Percentiles rank a stretch among this genome's conserved stretches.
These are phyloP conservation scores for Hyperoodon ampullatus DNA, from an alignment of 2,113 vertebrate genomes.

Conservation along the genomic window DNA sequence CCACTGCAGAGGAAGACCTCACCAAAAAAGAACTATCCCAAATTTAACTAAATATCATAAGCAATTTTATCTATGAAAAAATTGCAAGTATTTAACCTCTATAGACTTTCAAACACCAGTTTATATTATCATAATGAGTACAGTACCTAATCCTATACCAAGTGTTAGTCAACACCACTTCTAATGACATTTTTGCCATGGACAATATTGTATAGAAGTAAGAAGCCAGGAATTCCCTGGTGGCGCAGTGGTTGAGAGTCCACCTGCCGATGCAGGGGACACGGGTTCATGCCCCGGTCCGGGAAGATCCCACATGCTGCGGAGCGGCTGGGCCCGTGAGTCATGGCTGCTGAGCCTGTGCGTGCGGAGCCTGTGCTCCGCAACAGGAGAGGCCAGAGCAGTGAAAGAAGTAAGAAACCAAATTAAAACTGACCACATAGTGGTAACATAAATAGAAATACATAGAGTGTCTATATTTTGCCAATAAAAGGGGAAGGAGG, in stretches of 20 bases:
- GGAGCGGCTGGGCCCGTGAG: too few relatives aligned
- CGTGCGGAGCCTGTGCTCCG: too few relatives aligned
- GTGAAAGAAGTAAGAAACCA: background rate
- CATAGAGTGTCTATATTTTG: background rate
- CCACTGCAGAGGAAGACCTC: background rate
- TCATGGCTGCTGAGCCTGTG: too few relatives aligned
- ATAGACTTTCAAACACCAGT: background rate
- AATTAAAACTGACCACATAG: conserved; percentile 25
- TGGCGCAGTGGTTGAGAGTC: too few relatives aligned
- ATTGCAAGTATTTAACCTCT: background rate
- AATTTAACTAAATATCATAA: conserved; percentile 30
- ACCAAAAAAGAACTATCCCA: background rate
- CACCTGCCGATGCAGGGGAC: too few relatives aligned
- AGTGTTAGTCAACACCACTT: background rate
- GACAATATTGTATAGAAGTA: conserved; percentile 18
- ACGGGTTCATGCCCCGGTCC: too few relatives aligned
- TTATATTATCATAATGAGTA: conserved; percentile 7
- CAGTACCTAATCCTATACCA: background rate
- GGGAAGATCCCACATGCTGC: too few relatives aligned
- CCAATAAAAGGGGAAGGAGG: background rate
- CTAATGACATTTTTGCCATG: background rate
- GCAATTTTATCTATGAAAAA: conserved; percentile 12
- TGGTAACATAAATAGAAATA: background rate
- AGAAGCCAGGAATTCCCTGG: background rate
- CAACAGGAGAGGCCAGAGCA: too few relatives aligned